A percentile compares a stretch with the other conserved stretches of the same genome.
Conservation (phyloP, 2,113 vertebrate genomes). For the Phalacrocorax carbo region DNA sequence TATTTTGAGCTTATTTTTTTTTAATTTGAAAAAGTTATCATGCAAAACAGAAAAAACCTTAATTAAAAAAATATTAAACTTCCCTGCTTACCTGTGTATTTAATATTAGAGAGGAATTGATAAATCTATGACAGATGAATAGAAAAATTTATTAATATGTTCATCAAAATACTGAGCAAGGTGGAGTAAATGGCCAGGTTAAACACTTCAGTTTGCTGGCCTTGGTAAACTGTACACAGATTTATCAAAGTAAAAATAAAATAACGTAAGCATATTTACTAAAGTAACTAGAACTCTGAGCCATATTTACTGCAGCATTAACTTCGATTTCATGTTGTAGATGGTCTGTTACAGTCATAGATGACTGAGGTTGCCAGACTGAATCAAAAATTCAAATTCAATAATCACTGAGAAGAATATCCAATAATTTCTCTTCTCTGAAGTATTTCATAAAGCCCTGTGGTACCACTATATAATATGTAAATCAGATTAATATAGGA, state of each 20-base stretch:
- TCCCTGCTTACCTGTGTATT: background rate
- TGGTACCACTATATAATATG: background rate
- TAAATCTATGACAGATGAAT: background rate
- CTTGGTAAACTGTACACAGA: background rate
- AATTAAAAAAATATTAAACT: background rate
- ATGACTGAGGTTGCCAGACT: background rate
- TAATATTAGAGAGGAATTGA: background rate
- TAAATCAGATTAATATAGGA: conserved; percentile 36
- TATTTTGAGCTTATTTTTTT: background rate
- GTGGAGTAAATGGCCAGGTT: accelerated
- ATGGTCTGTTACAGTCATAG: background rate
- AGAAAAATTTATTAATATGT: background rate
- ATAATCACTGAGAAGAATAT: background rate
- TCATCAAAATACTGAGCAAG: background rate
- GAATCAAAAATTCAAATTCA: background rate
- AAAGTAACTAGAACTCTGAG: background rate
- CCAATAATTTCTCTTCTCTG: background rate
- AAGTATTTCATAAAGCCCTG: background rate
- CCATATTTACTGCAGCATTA: background rate
- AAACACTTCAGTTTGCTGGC: background rate
- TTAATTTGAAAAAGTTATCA: background rate
- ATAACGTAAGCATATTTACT: background rate
- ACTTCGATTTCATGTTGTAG: background rate
- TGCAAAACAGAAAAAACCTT: background rate
- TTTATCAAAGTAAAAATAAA: background rate